Conservation (phyloP, 2,888 invertebrate species). For the Drosophila differens region DNA sequence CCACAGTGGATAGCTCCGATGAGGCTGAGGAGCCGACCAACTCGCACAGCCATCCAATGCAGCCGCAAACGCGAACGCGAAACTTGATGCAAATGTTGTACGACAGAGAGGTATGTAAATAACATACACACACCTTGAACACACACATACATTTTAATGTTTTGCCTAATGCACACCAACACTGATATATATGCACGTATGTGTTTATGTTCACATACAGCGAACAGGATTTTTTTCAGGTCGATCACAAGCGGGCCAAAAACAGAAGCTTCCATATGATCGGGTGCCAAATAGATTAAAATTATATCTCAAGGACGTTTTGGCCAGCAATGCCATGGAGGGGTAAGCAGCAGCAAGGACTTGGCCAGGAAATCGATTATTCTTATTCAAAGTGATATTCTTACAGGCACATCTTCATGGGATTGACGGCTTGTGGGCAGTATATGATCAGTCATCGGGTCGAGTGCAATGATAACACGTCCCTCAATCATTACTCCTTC, state of each 20-base stretch:
- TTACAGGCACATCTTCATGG: conserved; percentile 95
- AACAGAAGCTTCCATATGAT: conserved; percentile 85
- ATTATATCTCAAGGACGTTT: conserved; percentile 88
- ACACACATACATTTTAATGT: neutral
- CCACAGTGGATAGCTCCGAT: conserved; percentile 78
- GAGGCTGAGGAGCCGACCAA: conserved; percentile 63
- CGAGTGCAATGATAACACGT: conserved; percentile 87
- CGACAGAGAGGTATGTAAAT: conserved; percentile 78
- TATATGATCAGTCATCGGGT: conserved; percentile 94
- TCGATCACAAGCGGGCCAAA: conserved; percentile 85
- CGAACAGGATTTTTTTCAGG: conserved; percentile 86
- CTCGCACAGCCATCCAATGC: conserved; percentile 29
- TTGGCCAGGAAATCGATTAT: neutral
- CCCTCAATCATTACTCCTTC: conserved; percentile 87
- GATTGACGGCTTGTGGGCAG: conserved; percentile 97
- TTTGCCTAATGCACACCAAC: conserved; percentile 9
- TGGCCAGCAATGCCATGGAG: conserved; percentile 87
- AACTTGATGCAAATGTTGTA: conserved; percentile 79
- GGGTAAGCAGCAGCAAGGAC: conserved; percentile 70
- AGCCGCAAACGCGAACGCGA: conserved; percentile 49
- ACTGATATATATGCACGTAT: conserved; percentile 59
- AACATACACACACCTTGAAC: neutral
- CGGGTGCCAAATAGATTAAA: conserved; percentile 88
- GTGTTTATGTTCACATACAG: conserved; percentile 77
- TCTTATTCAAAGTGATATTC: conserved; percentile 1